Evolutionary conservation across 2,888 invertebrate genomes (phyloP).

Genomic region (Clanis bilineata): DNA sequence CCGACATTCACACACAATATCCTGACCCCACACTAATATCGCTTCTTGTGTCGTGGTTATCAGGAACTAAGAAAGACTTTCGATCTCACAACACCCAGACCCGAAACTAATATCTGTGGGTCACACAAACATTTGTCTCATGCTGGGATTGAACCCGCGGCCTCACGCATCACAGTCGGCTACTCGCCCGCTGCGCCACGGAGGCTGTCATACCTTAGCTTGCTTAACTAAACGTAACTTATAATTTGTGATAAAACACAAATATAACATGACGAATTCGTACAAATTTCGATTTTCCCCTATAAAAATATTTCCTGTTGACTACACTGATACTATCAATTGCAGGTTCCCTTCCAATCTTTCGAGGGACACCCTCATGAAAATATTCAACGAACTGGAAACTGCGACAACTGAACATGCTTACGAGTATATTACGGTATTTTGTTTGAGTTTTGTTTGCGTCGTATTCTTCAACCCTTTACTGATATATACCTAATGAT

Average conservation of each 20-base stretch:
- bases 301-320: constrained; percentile 3
- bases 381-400: constrained; percentile 6
- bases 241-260: not conserved
- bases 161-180: no score
- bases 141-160: no score
- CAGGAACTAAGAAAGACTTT: no score
- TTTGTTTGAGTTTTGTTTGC: not conserved
- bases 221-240: no score
- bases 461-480: not conserved
- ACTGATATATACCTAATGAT: not conserved
- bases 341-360: constrained; percentile 11
- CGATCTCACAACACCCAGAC: no score
- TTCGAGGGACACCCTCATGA: constrained; percentile 7
- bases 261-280: not conserved
- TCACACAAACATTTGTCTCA: no score
- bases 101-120: no score
- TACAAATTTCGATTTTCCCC: not conserved
- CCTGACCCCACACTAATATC: no score
- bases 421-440: not conserved
- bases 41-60: no score
- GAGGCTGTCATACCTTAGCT: no score
- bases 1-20: no score
- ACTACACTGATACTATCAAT: constrained; percentile 11
- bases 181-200: no score
- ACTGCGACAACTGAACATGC: constrained; percentile 4